Percentiles rank a stretch among this genome's conserved stretches.
These are phyloP conservation scores for Alectura lathami DNA, from an alignment of 2,113 vertebrate genomes.

Conservation along the genomic window DNA sequence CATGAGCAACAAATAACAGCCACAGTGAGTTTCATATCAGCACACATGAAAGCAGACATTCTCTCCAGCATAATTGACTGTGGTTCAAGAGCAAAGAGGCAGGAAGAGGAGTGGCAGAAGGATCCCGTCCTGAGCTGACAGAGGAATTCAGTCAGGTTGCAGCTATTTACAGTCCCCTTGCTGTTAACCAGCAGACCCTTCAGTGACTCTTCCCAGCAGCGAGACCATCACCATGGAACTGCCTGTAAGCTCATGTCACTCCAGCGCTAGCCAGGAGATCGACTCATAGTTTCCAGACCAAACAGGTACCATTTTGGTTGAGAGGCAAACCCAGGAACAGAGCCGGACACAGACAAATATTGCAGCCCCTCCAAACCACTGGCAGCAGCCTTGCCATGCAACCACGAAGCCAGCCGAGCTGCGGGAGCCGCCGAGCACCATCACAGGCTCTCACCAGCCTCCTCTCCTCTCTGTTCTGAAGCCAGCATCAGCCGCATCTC, in stretches of 20 bases:
- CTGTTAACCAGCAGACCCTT: conserved; percentile 18
- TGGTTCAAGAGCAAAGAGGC: neutral
- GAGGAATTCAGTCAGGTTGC: conserved; percentile 51
- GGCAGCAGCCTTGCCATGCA: neutral
- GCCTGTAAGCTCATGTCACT: neutral
- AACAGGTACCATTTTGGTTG: conserved; percentile 22
- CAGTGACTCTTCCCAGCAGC: conserved; percentile 39
- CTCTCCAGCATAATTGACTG: neutral
- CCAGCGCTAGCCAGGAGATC: neutral
- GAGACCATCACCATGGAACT: neutral
- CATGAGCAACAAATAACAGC: neutral
- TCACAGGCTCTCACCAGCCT: neutral
- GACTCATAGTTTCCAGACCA: neutral
- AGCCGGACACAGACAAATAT: neutral
- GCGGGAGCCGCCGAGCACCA: neutral
- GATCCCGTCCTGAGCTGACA: conserved; percentile 25
- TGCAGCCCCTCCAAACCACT: neutral
- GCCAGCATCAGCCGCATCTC: conserved; percentile 53
- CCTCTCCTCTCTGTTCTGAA: conserved; percentile 1
- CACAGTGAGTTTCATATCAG: neutral
- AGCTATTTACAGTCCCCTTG: conserved; percentile 20
- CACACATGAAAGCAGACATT: neutral
- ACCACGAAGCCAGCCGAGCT: neutral
- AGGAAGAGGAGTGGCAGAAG: conserved; percentile 33
- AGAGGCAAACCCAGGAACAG: neutral